phyloP scores from a whole-genome alignment of 2,113 vertebrate species.

The Indicator maculatus region DNA sequence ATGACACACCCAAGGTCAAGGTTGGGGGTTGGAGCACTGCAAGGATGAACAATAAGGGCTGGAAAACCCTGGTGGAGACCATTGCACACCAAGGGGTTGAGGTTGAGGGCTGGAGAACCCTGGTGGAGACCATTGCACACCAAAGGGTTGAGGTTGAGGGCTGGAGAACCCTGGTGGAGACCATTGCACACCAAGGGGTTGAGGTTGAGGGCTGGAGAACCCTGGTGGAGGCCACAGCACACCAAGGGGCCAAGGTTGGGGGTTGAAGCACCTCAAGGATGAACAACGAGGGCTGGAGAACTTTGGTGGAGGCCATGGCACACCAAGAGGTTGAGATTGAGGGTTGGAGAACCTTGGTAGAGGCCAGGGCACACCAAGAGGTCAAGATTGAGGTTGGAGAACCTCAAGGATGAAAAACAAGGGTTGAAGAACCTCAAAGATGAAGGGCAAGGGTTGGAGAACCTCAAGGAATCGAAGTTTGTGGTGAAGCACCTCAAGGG shows the following conservation, averaged over 20 bases:
- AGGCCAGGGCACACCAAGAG: background rate
- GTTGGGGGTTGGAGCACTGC: background rate
- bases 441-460: background rate
- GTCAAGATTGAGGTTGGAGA: too few relatives aligned
- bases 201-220: background rate
- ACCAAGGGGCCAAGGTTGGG: background rate
- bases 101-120: too few relatives aligned
- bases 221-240: too few relatives aligned
- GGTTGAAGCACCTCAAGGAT: too few relatives aligned
- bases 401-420: too few relatives aligned
- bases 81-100: background rate
- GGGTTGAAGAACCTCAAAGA: background rate
- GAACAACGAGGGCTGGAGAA: background rate
- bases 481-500: too few relatives aligned
- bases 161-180: too few relatives aligned
- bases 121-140: too few relatives aligned
- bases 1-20: background rate
- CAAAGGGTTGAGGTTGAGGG: background rate
- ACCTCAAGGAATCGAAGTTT: too few relatives aligned
- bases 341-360: too few relatives aligned
- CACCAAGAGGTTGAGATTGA: background rate
- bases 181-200: background rate
- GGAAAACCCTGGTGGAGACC: background rate
- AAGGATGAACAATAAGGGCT: background rate
- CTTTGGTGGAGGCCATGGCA: too few relatives aligned